phyloP scores from a whole-genome alignment of 2,113 vertebrate species.

The Gavialis gangeticus region DNA sequence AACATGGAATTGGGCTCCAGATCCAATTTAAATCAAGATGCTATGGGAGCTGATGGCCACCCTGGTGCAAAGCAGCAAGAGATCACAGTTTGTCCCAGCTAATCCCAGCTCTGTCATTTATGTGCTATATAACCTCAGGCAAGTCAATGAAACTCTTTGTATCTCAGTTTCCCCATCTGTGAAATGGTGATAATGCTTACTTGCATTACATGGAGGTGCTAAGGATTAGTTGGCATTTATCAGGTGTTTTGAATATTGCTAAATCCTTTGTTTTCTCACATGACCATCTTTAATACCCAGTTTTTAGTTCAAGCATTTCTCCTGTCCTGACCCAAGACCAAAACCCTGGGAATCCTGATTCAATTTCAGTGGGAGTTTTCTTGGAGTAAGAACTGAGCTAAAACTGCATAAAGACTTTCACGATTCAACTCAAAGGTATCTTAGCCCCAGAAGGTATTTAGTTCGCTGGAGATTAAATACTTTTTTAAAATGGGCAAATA shows the following conservation, averaged over 20 bases:
- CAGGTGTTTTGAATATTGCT: background rate
- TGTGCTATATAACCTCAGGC: constrained; percentile 69
- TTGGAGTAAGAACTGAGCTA: background rate
- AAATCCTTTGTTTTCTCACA: constrained; percentile 4
- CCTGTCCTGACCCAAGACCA: background rate
- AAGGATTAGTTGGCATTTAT: background rate
- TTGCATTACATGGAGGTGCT: constrained; percentile 9
- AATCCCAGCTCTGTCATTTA: constrained; percentile 76
- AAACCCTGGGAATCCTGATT: background rate
- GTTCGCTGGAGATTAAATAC: background rate
- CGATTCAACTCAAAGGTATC: background rate
- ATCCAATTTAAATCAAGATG: constrained; percentile 30
- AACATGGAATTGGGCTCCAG: background rate
- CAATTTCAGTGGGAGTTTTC: background rate
- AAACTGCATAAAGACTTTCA: background rate
- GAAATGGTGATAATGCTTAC: constrained; percentile 65
- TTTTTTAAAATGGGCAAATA: constrained; percentile 13
- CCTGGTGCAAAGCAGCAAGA: constrained; percentile 49
- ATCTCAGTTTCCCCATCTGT: constrained; percentile 69
- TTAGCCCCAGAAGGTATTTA: background rate
- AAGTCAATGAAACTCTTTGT: constrained; percentile 75
- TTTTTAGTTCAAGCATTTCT: background rate
- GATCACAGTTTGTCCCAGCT: constrained; percentile 74
- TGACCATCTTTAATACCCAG: background rate
- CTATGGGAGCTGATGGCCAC: constrained; percentile 43